Evolutionary conservation across 1,140 invertebrate species (phyloP), one percentile per base, ranked within the genome.

Genomic region (Macrosteles quadrilineatus): DNA sequence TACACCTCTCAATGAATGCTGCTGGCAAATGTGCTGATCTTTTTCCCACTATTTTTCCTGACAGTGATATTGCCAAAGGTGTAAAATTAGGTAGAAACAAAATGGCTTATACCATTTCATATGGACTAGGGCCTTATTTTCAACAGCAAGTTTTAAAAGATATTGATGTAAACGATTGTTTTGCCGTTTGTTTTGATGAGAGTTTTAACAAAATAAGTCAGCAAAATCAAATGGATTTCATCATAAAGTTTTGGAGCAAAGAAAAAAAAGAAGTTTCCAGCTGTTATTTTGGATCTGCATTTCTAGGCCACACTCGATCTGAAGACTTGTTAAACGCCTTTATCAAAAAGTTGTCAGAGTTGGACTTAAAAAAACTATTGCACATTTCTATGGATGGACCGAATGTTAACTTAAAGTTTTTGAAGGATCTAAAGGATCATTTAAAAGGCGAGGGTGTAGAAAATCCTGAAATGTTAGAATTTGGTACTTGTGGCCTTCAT

Each of bases 211-310:
- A 73, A 66, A 30, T 74, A 6, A 67, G 62, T 0, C 73, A 74
- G 69, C 71, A 70, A 70, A 69, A 74, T 40, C 70, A 73, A 21
- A 71, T 76, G 69, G 75, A 76, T 50, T 59, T 76, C 0, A 73
- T 68, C 55, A 62, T 74, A 6, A 53, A 71, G 29, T 75, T 69
- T 27, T 76, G 72, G 75, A 40, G 73, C 64, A 25, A 40, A 14
- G 17, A 70, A 0, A 68, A 50, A 19, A 70, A 73, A 17, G 55
- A 71, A 71, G 72, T 74, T 1, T 65, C 59, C 14, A 71, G 69
- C 40, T 25, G 72, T n/a, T 75, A 75, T 59, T 47, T 75, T 17
- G 68, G 70, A 25, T 73, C 69, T 27, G 70, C 50, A 23, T 75
- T 75, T 70, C 66, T 75, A 29, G 9, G 9, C 9, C 9, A 43